A percentile compares a stretch with the other conserved stretches of the same genome.
Evolutionary conservation across 2,888 invertebrate species (phyloP).

Genomic region (Drosophila fungiperda): DNA sequence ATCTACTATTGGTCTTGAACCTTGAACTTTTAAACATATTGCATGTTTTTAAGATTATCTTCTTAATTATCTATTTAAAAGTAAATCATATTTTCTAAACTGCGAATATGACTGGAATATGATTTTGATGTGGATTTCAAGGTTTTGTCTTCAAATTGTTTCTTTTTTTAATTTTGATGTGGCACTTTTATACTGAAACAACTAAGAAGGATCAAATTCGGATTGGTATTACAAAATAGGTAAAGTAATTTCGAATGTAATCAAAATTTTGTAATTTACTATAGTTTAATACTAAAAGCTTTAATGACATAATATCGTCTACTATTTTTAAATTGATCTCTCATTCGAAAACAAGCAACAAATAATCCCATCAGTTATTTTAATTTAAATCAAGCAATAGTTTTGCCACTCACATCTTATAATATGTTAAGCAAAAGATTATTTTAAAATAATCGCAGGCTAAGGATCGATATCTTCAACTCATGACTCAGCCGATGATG

Average conservation of each 20-base stretch:
- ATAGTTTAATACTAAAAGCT: neutral
- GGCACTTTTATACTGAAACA: neutral
- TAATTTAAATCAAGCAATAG: neutral
- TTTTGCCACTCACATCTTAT: neutral
- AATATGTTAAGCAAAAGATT: neutral
- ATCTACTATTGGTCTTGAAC: neutral
- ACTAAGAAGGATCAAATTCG: neutral
- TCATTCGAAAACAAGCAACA: neutral
- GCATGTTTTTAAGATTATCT: neutral
- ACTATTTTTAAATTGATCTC: neutral
- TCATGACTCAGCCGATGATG: neutral
- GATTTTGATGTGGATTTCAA: neutral
- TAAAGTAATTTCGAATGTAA: neutral
- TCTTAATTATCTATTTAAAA: neutral
- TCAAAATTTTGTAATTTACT: neutral
- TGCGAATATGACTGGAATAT: neutral
- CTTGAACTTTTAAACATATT: neutral
- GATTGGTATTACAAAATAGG: neutral
- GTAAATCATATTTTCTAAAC: no score
- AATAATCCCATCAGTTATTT: neutral
- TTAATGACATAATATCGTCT: neutral
- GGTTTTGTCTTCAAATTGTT: neutral
- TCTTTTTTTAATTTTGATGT: neutral
- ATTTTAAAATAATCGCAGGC: neutral
- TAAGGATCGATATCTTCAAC: neutral